phyloP scores from a whole-genome alignment of 2,888 invertebrate species.

The Oscheius myriophilus region DNA sequence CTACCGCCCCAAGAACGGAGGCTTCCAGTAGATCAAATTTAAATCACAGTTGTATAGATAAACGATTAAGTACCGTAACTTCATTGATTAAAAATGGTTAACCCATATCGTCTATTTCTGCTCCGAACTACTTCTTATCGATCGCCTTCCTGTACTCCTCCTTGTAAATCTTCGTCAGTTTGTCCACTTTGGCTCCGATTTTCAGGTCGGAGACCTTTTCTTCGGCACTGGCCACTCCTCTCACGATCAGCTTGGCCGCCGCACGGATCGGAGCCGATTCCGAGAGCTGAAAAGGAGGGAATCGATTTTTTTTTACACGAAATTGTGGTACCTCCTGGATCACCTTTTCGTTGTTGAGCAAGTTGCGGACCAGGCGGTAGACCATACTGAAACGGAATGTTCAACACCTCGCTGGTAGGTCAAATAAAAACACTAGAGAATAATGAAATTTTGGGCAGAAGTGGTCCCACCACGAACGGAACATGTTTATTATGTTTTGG shows the following conservation, averaged over 20 bases:
- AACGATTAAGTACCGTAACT: not conserved
- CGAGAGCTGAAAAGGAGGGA: conserved; percentile 39
- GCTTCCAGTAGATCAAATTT: conserved; percentile 49
- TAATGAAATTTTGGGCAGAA: too few relatives aligned
- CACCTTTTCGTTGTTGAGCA: conserved; percentile 51
- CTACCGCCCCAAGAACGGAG: conserved; percentile 62
- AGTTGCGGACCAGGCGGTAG: conserved; percentile 27
- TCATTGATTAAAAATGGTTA: not conserved
- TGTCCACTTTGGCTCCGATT: conserved; percentile 35
- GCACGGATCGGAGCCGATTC: conserved; percentile 48
- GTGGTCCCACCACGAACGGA: too few relatives aligned
- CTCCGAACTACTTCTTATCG: conserved; percentile 29
- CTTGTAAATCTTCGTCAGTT: conserved; percentile 42
- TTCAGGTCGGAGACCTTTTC: conserved; percentile 41
- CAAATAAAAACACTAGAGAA: too few relatives aligned
- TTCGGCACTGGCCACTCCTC: conserved; percentile 46
- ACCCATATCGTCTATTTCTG: not conserved
- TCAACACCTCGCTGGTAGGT: too few relatives aligned
- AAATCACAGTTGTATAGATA: conserved; percentile 6
- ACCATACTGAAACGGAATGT: too few relatives aligned
- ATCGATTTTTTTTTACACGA: not conserved
- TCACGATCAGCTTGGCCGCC: conserved; percentile 48
- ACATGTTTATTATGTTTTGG: too few relatives aligned
- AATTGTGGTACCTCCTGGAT: conserved; percentile 39
- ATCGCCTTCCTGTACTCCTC: conserved; percentile 54